These are phyloP conservation scores for Crotalus horridus DNA, from an alignment of 2,113 vertebrate species.

Conservation along the genomic window DNA sequence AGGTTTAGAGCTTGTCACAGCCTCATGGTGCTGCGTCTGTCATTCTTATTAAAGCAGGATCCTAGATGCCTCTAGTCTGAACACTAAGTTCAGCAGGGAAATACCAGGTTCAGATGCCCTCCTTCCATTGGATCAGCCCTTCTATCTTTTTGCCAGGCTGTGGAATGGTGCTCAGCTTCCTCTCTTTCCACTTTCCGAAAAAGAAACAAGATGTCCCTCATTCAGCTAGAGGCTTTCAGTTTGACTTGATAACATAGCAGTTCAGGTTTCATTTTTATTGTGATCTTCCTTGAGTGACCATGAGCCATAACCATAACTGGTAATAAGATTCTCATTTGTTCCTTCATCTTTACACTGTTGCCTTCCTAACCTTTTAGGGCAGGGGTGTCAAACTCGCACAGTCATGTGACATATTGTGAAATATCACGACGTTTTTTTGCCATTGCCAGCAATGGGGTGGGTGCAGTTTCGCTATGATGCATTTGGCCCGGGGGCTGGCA, in stretches of 20 bases:
- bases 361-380: background rate
- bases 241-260: background rate
- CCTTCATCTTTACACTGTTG: background rate
- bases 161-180: background rate
- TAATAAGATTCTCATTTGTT: background rate
- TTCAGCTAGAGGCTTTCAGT: background rate
- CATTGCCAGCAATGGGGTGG: no score
- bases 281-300: background rate
- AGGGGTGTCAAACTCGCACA: no score
- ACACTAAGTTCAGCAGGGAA: background rate
- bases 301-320: background rate
- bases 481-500: no score
- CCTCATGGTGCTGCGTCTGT: background rate
- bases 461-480: no score
- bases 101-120: background rate
- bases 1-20: background rate
- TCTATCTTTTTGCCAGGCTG: background rate
- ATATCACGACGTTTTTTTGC: no score
- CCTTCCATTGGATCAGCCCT: background rate
- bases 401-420: no score
- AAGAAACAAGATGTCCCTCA: background rate
- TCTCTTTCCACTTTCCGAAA: background rate
- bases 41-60: background rate
- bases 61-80: background rate
- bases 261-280: background rate